Conservation (phyloP, 2,797 vertebrate genomes). For the Helarctos malayanus region DNA sequence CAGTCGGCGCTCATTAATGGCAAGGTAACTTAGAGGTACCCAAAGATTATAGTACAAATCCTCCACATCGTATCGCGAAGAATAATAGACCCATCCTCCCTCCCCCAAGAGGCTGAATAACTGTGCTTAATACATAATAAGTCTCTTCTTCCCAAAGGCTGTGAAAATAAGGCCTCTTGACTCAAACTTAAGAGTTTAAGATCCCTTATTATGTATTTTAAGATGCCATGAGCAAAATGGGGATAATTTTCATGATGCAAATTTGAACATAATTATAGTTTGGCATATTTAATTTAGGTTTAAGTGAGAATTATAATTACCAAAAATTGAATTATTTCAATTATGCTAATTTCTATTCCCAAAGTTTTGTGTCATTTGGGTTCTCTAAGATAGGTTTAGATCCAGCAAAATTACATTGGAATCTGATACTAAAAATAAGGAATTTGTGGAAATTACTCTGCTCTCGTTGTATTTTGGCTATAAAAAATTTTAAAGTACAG, state of each 20-base stretch:
- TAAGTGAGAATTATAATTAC: constrained; percentile 86
- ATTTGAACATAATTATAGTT: constrained; percentile 85
- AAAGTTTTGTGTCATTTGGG: constrained; percentile 81
- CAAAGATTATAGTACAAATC: constrained; percentile 63
- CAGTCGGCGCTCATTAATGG: constrained; percentile 44
- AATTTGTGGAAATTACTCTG: constrained; percentile 38
- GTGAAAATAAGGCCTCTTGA: constrained; percentile 81
- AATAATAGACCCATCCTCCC: constrained; percentile 66
- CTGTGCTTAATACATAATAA: constrained; percentile 65
- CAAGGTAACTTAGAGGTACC: constrained; percentile 35
- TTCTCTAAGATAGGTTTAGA: constrained; percentile 54
- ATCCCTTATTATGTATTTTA: constrained; percentile 78
- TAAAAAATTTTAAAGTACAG: not conserved
- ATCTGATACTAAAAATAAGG: constrained; percentile 59
- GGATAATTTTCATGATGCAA: constrained; percentile 83
- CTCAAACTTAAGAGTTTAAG: constrained; percentile 74
- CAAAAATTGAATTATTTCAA: constrained; percentile 84
- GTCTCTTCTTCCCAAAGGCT: constrained; percentile 66
- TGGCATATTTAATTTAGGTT: constrained; percentile 83
- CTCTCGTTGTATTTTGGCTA: not conserved
- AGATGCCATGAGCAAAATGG: constrained; percentile 80
- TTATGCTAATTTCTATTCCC: constrained; percentile 82
- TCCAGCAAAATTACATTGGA: constrained; percentile 58
- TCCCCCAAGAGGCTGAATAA: constrained; percentile 62
- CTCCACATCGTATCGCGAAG: constrained; percentile 11